Percentiles rank a stretch among this genome's conserved stretches.
Conservation (phyloP, 2,888 invertebrate species). For the Protodeltote pygarga region DNA sequence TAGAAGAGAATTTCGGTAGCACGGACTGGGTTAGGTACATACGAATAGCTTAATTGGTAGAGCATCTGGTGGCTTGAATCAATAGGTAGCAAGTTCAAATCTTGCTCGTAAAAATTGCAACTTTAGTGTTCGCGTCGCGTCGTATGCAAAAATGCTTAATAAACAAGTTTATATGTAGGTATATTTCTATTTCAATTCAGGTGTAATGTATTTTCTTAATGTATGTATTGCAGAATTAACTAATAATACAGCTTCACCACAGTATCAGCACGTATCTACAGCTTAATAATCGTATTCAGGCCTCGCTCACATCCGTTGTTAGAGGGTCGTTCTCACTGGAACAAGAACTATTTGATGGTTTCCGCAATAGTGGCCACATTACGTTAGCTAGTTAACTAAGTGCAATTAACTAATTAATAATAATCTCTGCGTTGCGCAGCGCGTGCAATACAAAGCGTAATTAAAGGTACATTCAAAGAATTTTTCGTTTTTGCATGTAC, state of each 20-base stretch:
- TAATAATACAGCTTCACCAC: conserved; percentile 9
- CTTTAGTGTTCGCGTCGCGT: no score
- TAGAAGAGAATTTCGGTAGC: no score
- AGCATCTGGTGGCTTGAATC: no score
- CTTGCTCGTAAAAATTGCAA: no score
- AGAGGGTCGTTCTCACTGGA: conserved; percentile 80
- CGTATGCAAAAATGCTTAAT: no score
- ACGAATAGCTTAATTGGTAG: no score
- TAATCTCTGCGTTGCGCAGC: conserved; percentile 60
- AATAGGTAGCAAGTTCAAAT: no score
- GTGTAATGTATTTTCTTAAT: no score
- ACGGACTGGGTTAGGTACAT: no score
- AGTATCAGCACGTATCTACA: conserved; percentile 4
- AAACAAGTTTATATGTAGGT: no score
- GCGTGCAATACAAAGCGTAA: conserved; percentile 60
- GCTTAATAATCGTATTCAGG: conserved; percentile 48
- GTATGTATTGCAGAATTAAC: no score
- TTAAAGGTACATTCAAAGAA: conserved; percentile 58
- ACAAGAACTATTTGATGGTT: conserved; percentile 74
- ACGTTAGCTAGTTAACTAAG: conserved; percentile 65
- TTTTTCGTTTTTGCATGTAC: conserved; percentile 48
- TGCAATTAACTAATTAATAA: conserved; percentile 65
- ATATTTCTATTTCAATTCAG: no score
- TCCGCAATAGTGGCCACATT: conserved; percentile 64
- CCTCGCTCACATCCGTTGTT: conserved; percentile 78